Conservation (phyloP, 2,113 vertebrate genomes). For the Circaetus cinerascens region DNA sequence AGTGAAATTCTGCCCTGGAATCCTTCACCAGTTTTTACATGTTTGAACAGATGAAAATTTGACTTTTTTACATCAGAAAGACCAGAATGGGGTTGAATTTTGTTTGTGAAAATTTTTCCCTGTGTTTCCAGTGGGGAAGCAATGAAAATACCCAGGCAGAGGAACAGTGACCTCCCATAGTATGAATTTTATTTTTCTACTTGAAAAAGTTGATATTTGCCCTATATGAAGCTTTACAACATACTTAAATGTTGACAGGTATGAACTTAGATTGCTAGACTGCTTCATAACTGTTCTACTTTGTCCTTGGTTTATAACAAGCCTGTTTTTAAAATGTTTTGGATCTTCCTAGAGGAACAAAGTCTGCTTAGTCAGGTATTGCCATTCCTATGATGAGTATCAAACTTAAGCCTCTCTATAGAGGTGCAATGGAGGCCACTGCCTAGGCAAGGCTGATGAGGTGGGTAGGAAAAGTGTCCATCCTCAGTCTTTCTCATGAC, state of each 20-base stretch:
- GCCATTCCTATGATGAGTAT: background rate
- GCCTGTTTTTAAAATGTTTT: background rate
- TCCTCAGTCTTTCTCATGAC: background rate
- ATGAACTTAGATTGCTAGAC: background rate
- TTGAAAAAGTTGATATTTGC: background rate
- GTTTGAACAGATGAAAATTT: background rate
- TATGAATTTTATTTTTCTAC: background rate
- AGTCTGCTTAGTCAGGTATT: background rate
- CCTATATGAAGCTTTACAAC: background rate
- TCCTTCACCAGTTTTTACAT: background rate
- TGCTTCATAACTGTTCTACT: background rate
- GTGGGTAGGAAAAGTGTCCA: background rate
- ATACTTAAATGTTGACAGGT: background rate
- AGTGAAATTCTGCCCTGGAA: constrained; percentile 17
- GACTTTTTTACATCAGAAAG: background rate
- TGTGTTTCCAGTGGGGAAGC: background rate
- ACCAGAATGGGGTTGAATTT: background rate
- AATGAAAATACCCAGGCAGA: background rate
- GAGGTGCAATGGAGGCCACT: background rate
- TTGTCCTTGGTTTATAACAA: background rate
- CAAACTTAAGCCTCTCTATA: background rate
- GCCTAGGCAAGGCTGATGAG: background rate
- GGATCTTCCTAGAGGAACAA: background rate
- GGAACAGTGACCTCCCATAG: background rate
- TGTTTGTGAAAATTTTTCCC: background rate